Percentiles rank a stretch among this genome's conserved stretches.
These are phyloP conservation scores for Oreochromis niloticus DNA, from an alignment of 2,113 vertebrate species.

Conservation along the genomic window DNA sequence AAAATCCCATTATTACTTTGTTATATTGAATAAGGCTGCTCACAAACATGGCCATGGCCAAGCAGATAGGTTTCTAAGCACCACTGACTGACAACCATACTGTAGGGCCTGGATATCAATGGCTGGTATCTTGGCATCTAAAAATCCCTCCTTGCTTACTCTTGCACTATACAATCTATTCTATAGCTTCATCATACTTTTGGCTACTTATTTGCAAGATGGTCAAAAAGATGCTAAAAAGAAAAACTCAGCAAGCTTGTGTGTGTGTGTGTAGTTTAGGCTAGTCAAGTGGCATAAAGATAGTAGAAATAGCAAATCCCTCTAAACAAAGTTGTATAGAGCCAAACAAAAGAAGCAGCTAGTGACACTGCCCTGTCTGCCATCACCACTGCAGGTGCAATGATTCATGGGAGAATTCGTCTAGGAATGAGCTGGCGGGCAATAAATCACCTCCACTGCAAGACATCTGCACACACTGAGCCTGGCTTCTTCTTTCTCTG, in stretches of 20 bases:
- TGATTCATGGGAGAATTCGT: conserved; percentile 68
- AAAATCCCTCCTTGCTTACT: background rate
- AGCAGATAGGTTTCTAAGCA: too few species aligned
- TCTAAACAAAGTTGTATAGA: conserved; percentile 21
- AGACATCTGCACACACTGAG: conserved; percentile 29
- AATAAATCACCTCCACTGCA: conserved; percentile 60
- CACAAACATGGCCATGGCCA: too few species aligned
- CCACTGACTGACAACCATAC: background rate
- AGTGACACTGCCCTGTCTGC: conserved; percentile 43
- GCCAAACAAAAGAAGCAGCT: conserved; percentile 20
- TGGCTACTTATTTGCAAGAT: background rate
- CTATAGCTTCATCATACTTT: background rate
- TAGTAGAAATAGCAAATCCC: background rate
- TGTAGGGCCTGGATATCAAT: background rate
- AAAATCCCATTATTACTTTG: too few species aligned
- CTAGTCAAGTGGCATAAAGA: background rate
- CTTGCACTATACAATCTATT: background rate
- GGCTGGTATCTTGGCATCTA: background rate
- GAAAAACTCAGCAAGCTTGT: background rate
- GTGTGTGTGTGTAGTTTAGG: background rate
- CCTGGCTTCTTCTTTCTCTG: background rate
- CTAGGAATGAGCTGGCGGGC: conserved; percentile 39
- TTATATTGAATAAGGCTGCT: too few species aligned
- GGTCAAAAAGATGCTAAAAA: background rate
- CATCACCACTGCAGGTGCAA: conserved; percentile 56